Base-by-base conservation (phyloP, 2,113 vertebrate genomes). In the Thinocorus orbignyianus region DNA sequence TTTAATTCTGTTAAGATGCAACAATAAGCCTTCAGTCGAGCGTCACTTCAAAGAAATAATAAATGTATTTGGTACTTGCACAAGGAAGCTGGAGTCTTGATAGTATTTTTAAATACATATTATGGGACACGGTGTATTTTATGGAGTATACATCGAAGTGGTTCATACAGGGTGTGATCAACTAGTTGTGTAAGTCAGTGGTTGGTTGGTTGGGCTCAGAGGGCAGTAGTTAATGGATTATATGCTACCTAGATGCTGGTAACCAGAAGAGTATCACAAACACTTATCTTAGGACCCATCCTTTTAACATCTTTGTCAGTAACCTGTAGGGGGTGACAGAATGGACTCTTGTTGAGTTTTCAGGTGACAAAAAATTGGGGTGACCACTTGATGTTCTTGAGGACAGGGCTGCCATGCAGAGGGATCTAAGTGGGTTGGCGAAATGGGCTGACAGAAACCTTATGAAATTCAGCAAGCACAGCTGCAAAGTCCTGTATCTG, bases 221-320 rank as follows among this genome's bases (percentile, higher is more conserved):
- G n/a, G 25, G 10, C 25, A 37, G 23, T 17, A 25, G 8, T 31
- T n/a, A 15, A 22, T 49, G 55, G 22, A 16, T 86, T 30, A 10
- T n/a, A n/a, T 0, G 0, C 15, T 58, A 31, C 17, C 31, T 33
- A 18, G 13, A 17, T 61, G 48, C 15, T 11, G 13, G 5, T 35
- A 81, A 42, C 3, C 42, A 71, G 42, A 33, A 37, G 17, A 55
- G 11, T 39, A 73, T 13, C 17, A 33, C 0, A 61, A 17, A 18
- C 28, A 5, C 13, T 76, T 58, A 4, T 31, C 37, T 84, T 48
- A 51, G 41, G 18, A 48, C 6, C 23, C 70, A 0, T 33, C 5
- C 1, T 41, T 88, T 88, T 46, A 65, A 42, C 7, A 11, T 48
- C 26, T 74, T 89, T 77, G 37, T 66, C 37, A 62, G 30, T 62